These are phyloP conservation scores for Myotis brandtii DNA, from an alignment of 2,113 vertebrate genomes.

Conservation along the genomic window DNA sequence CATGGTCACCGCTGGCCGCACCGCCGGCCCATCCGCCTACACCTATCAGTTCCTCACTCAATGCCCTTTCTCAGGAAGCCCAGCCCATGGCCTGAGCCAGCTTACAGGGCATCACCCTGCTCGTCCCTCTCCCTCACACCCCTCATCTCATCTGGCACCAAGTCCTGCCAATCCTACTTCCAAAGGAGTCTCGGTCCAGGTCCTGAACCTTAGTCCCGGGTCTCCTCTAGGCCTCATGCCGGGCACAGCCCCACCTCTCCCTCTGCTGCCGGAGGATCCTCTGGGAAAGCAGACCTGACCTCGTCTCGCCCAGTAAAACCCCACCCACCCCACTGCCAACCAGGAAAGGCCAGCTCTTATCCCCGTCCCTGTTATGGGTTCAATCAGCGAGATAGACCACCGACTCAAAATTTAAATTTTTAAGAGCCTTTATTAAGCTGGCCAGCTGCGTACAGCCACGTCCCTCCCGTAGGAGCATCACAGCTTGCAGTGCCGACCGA, in stretches of 20 bases:
- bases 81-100: neutral
- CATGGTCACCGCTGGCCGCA: neutral
- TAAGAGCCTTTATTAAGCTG: too few relatives aligned
- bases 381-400: too few relatives aligned
- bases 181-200: neutral
- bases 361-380: too few relatives aligned
- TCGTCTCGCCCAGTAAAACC: neutral
- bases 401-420: too few relatives aligned
- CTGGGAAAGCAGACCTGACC: neutral
- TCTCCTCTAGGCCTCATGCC: neutral
- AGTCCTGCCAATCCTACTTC: fast-evolving
- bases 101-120: neutral
- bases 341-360: neutral
- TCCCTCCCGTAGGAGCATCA: too few relatives aligned
- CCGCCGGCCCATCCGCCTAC: fast-evolving
- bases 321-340: neutral
- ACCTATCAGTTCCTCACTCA: neutral
- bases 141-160: neutral
- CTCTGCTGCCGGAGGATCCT: neutral
- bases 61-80: neutral
- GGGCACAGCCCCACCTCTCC: neutral
- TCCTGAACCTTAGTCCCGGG: neutral
- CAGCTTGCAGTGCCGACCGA: too few relatives aligned
- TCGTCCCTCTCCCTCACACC: neutral
- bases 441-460: too few relatives aligned